A percentile compares a stretch with the other conserved stretches of the same genome.
Evolutionary conservation across 1,140 invertebrate genomes (phyloP).

Genomic region (Holcopasites calliopsidis): DNA sequence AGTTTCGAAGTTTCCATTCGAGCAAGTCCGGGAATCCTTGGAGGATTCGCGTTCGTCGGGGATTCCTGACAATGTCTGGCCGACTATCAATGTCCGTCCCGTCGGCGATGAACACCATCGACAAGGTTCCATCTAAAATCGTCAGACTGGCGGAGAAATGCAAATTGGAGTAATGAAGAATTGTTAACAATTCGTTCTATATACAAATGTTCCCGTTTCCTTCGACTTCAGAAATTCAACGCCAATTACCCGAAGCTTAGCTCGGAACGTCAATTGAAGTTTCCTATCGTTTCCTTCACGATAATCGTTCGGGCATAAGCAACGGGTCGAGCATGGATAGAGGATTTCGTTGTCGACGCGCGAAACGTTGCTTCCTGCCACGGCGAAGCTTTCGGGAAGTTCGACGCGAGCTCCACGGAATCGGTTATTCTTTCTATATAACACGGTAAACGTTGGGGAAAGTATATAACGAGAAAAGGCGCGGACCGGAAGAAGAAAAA

Average conservation of each 20-base stretch:
- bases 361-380: background rate
- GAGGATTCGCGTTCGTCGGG: constrained; percentile 14
- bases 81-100: constrained; percentile 27
- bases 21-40: constrained; percentile 17
- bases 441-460: background rate
- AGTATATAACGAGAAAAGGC: background rate
- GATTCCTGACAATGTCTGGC: constrained; percentile 12
- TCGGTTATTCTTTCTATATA: constrained; percentile 8
- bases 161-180: background rate
- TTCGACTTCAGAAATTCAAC: background rate
- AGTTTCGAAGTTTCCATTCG: constrained; percentile 37
- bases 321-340: background rate
- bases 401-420: background rate
- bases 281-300: constrained; percentile 23
- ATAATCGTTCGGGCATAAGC: constrained; percentile 19
- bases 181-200: background rate
- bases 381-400: background rate
- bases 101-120: constrained; percentile 7
- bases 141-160: too few relatives aligned
- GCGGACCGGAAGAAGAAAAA: background rate
- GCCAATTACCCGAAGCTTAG: constrained; percentile 25
- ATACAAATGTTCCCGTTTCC: background rate
- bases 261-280: constrained; percentile 24
- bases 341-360: background rate
- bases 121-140: background rate